Conservation (phyloP, 2,888 invertebrate species). For the Bellardia bayeri region DNA sequence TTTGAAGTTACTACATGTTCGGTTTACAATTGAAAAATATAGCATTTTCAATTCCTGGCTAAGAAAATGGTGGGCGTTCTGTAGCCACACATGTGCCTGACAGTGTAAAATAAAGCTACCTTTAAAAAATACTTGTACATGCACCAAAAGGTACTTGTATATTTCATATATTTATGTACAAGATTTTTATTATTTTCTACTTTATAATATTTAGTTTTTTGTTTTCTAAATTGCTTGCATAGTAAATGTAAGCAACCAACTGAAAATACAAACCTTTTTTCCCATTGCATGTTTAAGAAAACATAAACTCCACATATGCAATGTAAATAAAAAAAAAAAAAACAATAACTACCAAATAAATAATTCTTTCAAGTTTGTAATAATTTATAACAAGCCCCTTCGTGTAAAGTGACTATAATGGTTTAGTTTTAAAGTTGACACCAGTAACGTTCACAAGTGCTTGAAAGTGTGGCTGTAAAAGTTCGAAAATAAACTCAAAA, state of each 20-base stretch:
- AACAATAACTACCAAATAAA: slow-evolving; percentile 18
- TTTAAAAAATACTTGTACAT: background rate
- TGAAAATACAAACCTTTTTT: slow-evolving; percentile 3
- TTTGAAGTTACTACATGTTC: background rate
- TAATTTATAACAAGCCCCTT: slow-evolving; percentile 68
- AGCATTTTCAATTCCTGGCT: background rate
- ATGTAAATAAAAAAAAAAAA: background rate
- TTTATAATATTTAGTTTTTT: slow-evolving; percentile 12
- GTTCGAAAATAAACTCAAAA: slow-evolving; percentile 8
- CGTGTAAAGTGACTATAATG: slow-evolving; percentile 61
- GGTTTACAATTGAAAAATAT: background rate
- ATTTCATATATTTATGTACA: background rate
- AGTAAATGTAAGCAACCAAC: background rate
- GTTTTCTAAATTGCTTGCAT: slow-evolving; percentile 1
- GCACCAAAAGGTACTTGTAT: slow-evolving; percentile 21
- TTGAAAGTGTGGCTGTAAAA: background rate
- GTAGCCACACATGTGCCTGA: slow-evolving; percentile 46
- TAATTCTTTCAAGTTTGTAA: slow-evolving; percentile 46
- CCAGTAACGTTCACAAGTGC: slow-evolving; percentile 36
- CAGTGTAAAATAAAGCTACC: slow-evolving; percentile 23
- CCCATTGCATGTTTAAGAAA: slow-evolving; percentile 58
- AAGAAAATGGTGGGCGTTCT: slow-evolving; percentile 57
- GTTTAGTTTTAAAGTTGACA: slow-evolving; percentile 68
- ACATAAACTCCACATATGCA: slow-evolving; percentile 9
- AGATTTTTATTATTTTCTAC: slow-evolving; percentile 22